Evolutionary conservation across 2,888 invertebrate species (phyloP), one percentile per base, ranked within the genome.

Genomic region (Hydriomena furcata): DNA sequence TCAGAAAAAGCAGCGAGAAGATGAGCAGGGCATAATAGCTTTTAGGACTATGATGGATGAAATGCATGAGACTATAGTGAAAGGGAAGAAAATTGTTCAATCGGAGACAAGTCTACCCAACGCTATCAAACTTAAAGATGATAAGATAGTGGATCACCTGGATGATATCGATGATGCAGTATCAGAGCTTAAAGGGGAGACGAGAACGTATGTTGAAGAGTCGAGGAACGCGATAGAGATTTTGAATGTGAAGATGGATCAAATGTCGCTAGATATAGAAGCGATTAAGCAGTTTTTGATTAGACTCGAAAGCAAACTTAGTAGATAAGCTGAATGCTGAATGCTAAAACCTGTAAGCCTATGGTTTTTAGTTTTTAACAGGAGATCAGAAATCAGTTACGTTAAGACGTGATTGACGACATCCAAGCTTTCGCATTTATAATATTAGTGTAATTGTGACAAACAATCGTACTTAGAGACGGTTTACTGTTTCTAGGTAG

Each of bases 231-330:
- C 77, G 1, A 55, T 86, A 20, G 80, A 83, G 7, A 63, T 66
- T 3, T 56, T 90, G 2, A 81, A 82, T 62, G 71, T 76, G 0
- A 89, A 87, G 65, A 70, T 90, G 42, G 85, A 89, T 52, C 79
- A 84, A 61, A 73, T 89, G 59, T 72, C 84, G 1, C 28, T 78
- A 27, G 89, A 89, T 58, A 71, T 90, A 27, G 77, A 81, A 50
- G 60, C 54, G 10, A 79, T 88, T 5, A 88, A 86, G 48, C 67
- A 71, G 27, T 73, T 83, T 50, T 74, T 89, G 47, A 60, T 61
- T 28, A 79, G 79, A 54, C 60, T 89, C 52, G 88, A 89, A 48
- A 82, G 69, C 59, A 89, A 71, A 66, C 12, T 73, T 30, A 50
- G 1, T 20, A 47, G 23, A 27, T 34, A 23, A 38, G 3, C 8